Base-by-base conservation (phyloP, 2,797 vertebrate species). In the Paedocypris micromegethes region DNA sequence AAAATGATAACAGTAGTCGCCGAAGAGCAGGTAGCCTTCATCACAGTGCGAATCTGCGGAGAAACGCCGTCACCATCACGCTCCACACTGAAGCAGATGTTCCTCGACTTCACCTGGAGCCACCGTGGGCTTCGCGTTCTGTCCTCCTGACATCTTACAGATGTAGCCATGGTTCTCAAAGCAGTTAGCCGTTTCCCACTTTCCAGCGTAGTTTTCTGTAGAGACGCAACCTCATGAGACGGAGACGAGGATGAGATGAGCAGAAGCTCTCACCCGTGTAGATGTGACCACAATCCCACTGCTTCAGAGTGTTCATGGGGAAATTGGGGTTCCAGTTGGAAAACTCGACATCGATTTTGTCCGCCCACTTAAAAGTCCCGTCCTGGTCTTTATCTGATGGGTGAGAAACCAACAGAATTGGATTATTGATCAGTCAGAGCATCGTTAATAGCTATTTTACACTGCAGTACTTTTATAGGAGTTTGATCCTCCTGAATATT, bases 251-350 rank as follows among this genome's bases (percentile, higher is more conserved):
- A 23, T 23, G 23, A 23, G 23, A 23, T 23, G 23, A 23, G 23
- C 23, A 23, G 23, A 41, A 37, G 7, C 39, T 41, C 70, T 49
- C 63, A 91, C 90, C 90, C 65, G 90, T 91, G 76, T 82, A 92
- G 72, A 92, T 91, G 70, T 91, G 89, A 3, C 88, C 90, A 75
- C 90, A 91, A 80, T 91, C 90, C 90, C 89, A 90, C 9, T 50
- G 0, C 2, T 48, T 9, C 2, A 23, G 63, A 0, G 86, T 89
- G 82, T 91, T 85, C 60, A 5, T 63, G 45, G 90, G 90, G 77
- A 83, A 90, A 64, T 83, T 80, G 1, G 79, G 23, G 39, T 80
- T 86, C 59, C 87, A 91, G 82, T 91, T 91, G 41, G 84, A 80
- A 66, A 76, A 87, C 0, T 41, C 53, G 5, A 87, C 5, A 0